Evolutionary conservation across 1,140 invertebrate genomes (phyloP).

Genomic region (Anastrepha obliqua): DNA sequence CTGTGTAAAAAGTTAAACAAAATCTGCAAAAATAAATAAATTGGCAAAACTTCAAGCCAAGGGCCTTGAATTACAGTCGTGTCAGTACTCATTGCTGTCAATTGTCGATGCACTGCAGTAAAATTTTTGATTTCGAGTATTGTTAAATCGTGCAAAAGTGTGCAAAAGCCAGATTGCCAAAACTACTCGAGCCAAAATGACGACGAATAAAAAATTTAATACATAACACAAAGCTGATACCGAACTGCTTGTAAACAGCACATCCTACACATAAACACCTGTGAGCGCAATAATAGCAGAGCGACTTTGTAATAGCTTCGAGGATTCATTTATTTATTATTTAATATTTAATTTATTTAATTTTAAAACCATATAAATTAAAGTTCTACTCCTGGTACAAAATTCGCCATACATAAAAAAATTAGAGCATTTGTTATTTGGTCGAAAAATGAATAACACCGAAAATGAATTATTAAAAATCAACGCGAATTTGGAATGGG

Average conservation of each 20-base stretch:
- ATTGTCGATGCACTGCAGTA: not conserved
- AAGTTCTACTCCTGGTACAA: too few species aligned
- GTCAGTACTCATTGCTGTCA: constrained; percentile 27
- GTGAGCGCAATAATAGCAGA: too few species aligned
- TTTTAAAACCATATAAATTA: too few species aligned
- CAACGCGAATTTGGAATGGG: too few species aligned
- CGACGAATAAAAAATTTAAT: not conserved
- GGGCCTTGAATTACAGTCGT: constrained; percentile 42
- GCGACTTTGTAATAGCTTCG: too few species aligned
- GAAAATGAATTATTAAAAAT: too few species aligned
- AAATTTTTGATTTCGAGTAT: not conserved
- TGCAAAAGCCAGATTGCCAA: not conserved
- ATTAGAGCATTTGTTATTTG: too few species aligned
- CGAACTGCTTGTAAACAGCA: not conserved
- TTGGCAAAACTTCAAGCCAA: constrained; percentile 6
- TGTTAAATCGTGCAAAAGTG: constrained; percentile 36
- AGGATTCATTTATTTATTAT: too few species aligned
- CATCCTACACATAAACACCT: not conserved
- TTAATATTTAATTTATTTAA: too few species aligned
- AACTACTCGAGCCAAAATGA: constrained; percentile 1
- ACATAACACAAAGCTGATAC: not conserved
- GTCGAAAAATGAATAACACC: too few species aligned
- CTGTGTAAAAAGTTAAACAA: not conserved
- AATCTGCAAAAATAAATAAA: not conserved
- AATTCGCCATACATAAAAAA: too few species aligned